Conservation (phyloP, 2,113 vertebrate species). For the Harpagus bidentatus region DNA sequence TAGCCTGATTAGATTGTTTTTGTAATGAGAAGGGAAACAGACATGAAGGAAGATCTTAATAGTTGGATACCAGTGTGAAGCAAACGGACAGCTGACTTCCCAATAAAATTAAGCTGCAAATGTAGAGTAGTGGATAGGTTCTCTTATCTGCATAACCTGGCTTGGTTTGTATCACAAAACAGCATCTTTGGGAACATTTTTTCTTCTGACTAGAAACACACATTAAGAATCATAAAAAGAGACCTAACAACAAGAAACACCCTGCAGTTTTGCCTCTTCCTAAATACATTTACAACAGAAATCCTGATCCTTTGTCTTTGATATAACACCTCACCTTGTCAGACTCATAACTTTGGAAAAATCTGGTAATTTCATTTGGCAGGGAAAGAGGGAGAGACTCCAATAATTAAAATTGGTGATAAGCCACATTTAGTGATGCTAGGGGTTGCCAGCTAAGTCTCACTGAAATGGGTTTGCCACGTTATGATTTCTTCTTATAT, state of each 20-base stretch:
- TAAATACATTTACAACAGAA: neutral
- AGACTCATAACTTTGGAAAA: neutral
- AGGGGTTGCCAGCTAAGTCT: neutral
- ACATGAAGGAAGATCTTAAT: neutral
- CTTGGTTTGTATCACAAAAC: neutral
- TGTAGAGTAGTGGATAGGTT: neutral
- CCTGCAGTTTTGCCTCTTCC: neutral
- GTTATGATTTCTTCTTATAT: neutral
- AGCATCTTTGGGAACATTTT: neutral
- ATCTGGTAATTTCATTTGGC: neutral
- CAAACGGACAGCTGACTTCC: neutral
- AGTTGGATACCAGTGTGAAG: neutral
- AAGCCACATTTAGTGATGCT: neutral
- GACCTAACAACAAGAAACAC: neutral
- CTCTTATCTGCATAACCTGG: neutral
- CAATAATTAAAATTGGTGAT: neutral
- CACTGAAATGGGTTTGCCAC: neutral
- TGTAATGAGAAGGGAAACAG: neutral
- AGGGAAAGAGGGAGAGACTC: neutral
- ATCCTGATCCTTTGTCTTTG: neutral
- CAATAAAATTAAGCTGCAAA: neutral
- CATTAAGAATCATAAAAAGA: neutral
- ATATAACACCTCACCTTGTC: neutral
- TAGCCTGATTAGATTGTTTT: neutral
- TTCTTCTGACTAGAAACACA: constrained; percentile 8